Evolutionary conservation across 2,113 vertebrate genomes (phyloP), one percentile per base, ranked within the genome.

Genomic region (Neofelis nebulosa): DNA sequence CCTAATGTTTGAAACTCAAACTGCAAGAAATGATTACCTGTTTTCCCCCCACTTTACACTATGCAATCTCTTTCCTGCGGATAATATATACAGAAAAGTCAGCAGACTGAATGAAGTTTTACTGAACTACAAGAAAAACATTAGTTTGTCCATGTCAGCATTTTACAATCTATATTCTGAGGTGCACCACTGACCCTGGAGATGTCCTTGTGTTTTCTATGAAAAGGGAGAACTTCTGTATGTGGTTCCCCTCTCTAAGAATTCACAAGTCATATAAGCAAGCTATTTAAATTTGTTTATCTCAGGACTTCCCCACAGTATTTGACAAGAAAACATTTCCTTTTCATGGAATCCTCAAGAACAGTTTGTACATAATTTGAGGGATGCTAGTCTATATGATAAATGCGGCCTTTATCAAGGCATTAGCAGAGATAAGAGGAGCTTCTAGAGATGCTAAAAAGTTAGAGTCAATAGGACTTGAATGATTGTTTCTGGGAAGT

Each of bases 361-460:
- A 89, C 7, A 33, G 36, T 89, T 93, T 81, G 52, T 66, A 48
- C 1, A 0, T 91, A 86, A 31, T 91, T 84, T 96, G 63, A 33
- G 66, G 96, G 87, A 89, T 71, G 55, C 18, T 88, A 45, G 15
- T 87, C 41, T 57, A 3, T 63, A 9, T 88, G 41, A 87, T 80
- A 90, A 95, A 78, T 73, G 87, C 36, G 45, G 27, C 33, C n/a
- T 95, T 85, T 82, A 80, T 89, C 80, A 96, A 88, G 86, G 41
- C 50, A 25, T 8, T 55, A 55, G 2, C n/a, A 71, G 55, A 89
- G 38, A 94, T 38, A 73, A 68, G 16, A 96, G 55, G 82, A 81
- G 36, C 36, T 84, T 91, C 69, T 91, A 7, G 23, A 88, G 74
- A 84, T 88, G 78, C 73, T 96, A 92, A 80, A 90, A 86, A 95